These are phyloP conservation scores for Lepidurus arcticus DNA, from an alignment of 1,140 invertebrate species.

Conservation along the genomic window DNA sequence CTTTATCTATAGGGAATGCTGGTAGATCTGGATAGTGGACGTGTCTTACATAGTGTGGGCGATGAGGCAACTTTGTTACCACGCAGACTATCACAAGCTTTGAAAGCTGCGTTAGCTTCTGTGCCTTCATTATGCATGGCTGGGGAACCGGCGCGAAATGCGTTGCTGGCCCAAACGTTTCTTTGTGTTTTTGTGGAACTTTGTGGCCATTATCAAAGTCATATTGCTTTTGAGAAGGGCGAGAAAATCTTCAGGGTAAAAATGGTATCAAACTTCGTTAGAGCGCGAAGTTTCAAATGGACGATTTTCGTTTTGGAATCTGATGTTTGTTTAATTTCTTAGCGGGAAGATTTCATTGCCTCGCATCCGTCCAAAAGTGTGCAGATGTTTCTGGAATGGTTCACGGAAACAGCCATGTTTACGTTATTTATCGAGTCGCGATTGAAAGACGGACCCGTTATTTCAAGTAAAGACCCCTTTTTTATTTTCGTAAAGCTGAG, in stretches of 20 bases:
- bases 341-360: constrained; percentile 44
- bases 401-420: constrained; percentile 77
- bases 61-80: constrained; percentile 62
- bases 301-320: background rate
- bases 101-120: constrained; percentile 57
- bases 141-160: constrained; percentile 50
- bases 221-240: constrained; percentile 49
- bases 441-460: constrained; percentile 36
- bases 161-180: constrained; percentile 61
- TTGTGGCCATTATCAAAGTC: constrained; percentile 55
- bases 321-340: constrained; percentile 43
- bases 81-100: constrained; percentile 52
- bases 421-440: constrained; percentile 46
- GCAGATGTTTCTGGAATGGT: constrained; percentile 70
- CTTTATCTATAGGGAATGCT: constrained; percentile 53
- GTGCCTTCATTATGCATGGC: constrained; percentile 46
- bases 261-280: constrained; percentile 31
- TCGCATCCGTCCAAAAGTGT: constrained; percentile 52
- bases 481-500: background rate
- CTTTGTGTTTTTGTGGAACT: constrained; percentile 59
- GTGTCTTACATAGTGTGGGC: constrained; percentile 51
- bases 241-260: constrained; percentile 53
- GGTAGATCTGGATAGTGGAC: constrained; percentile 57
- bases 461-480: constrained; percentile 23
- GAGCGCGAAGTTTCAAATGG: constrained; percentile 29